These are phyloP conservation scores for Ceriagrion tenellum DNA, from an alignment of 2,888 invertebrate species.

Conservation along the genomic window DNA sequence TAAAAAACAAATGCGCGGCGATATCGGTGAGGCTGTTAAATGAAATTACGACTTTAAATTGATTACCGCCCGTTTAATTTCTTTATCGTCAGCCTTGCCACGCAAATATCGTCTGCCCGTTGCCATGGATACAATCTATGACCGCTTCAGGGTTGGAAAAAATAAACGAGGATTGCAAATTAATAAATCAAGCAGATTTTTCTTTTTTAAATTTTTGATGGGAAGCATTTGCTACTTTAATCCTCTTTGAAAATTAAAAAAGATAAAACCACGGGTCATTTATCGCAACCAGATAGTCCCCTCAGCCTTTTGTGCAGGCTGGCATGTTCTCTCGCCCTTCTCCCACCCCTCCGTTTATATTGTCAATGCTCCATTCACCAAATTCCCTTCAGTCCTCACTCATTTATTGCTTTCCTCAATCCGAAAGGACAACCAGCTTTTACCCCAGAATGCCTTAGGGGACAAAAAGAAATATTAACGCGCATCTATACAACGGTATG, in stretches of 20 bases:
- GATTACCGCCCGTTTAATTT: neutral
- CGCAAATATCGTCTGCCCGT: neutral
- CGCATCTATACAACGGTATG: neutral
- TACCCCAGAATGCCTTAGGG: neutral
- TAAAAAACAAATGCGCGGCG: neutral
- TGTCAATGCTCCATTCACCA: neutral
- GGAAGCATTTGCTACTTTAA: neutral
- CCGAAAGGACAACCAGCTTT: neutral
- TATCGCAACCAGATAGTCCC: neutral
- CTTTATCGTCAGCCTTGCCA: neutral
- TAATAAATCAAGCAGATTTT: neutral
- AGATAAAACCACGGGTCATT: neutral
- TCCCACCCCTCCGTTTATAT: neutral
- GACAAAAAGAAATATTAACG: neutral
- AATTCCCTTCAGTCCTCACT: neutral
- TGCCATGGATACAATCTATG: neutral
- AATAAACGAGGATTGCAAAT: neutral
- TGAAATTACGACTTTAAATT: neutral
- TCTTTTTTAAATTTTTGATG: neutral
- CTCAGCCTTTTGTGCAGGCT: neutral
- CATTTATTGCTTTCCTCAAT: neutral
- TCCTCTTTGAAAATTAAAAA: neutral
- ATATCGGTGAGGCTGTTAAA: neutral
- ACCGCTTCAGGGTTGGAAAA: neutral
- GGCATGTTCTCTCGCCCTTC: neutral